Percentiles rank a stretch among this genome's conserved stretches.
phyloP scores from a whole-genome alignment of 2,113 vertebrate species.

The Oncorhynchus keta region DNA sequence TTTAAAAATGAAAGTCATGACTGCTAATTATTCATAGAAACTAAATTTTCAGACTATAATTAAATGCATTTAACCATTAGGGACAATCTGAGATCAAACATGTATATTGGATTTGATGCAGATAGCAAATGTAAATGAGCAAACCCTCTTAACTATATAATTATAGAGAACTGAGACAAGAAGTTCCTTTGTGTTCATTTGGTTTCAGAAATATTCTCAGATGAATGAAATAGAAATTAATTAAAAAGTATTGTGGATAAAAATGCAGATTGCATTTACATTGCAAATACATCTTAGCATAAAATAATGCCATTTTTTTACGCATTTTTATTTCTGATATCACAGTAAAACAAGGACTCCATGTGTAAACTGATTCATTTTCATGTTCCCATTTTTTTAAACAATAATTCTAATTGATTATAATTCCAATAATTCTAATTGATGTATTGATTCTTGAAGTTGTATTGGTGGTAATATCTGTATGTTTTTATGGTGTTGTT shows the following conservation, averaged over 20 bases:
- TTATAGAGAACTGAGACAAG: slow-evolving; percentile 70
- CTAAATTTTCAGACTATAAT: slow-evolving; percentile 74
- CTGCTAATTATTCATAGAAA: slow-evolving; percentile 70
- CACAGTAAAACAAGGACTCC: not conserved
- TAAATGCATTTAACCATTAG: slow-evolving; percentile 74
- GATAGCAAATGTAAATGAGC: slow-evolving; percentile 71
- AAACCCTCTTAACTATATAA: slow-evolving; percentile 75
- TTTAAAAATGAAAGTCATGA: slow-evolving; percentile 50
- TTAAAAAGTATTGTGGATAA: slow-evolving; percentile 68
- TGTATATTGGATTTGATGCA: slow-evolving; percentile 72
- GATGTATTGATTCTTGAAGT: not conserved
- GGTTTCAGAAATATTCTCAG: slow-evolving; percentile 65
- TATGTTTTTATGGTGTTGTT: not conserved
- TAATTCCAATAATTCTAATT: not conserved
- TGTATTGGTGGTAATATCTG: too few relatives aligned
- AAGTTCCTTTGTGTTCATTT: slow-evolving; percentile 74
- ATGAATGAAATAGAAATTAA: slow-evolving; percentile 72
- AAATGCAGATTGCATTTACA: slow-evolving; percentile 67
- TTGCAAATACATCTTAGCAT: slow-evolving; percentile 56
- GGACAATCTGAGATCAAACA: slow-evolving; percentile 73
- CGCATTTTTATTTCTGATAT: slow-evolving; percentile 24
- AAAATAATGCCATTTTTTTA: slow-evolving; percentile 31
- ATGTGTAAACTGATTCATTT: not conserved
- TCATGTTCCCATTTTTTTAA: not conserved
- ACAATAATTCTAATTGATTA: not conserved